Conservation (phyloP, 2,113 vertebrate genomes). For the Cygnus atratus region DNA sequence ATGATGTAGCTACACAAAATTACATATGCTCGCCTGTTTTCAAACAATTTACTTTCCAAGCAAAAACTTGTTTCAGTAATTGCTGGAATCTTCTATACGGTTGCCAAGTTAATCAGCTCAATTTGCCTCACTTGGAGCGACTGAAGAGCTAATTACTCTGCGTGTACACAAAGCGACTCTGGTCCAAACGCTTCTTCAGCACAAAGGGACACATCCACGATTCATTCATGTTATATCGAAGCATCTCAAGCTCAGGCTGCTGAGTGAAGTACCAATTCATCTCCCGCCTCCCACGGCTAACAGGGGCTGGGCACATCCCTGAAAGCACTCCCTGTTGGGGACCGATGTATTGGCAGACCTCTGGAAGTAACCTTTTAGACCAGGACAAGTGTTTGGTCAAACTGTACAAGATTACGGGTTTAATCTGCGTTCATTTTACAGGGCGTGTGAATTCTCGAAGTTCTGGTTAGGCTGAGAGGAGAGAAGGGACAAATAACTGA, state of each 20-base stretch:
- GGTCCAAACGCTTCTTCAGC: background rate
- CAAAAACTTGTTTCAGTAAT: background rate
- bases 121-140: background rate
- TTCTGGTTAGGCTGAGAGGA: background rate
- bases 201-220: background rate
- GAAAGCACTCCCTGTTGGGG: background rate
- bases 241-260: background rate
- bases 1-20: background rate
- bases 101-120: slow-evolving; percentile 38
- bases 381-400: background rate
- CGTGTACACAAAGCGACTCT: background rate
- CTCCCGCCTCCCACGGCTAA: background rate
- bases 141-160: background rate
- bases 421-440: background rate
- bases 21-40: background rate
- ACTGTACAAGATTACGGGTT: background rate
- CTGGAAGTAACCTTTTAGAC: background rate
- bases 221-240: fast-evolving
- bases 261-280: background rate
- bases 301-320: background rate
- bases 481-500: background rate
- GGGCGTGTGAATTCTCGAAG: background rate
- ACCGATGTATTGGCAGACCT: background rate
- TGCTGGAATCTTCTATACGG: background rate
- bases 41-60: slow-evolving; percentile 9